Conservation (phyloP, 2,797 vertebrate genomes). For the Cichlasoma orientale region DNA sequence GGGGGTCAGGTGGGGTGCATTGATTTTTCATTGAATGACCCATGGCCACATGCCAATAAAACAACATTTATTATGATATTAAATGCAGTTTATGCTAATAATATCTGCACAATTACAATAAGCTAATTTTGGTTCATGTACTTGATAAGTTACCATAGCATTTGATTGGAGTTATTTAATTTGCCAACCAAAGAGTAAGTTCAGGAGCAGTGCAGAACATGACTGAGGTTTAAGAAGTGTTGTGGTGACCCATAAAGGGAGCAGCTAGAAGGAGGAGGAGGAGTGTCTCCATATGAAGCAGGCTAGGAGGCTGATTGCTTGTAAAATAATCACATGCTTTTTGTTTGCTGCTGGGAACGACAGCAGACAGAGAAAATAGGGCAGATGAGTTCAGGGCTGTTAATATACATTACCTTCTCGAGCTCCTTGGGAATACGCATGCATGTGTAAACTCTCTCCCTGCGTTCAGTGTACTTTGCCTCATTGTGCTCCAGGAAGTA, state of each 20-base stretch:
- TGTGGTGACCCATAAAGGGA: too few relatives aligned
- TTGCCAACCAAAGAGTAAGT: not conserved
- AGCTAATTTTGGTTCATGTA: not conserved
- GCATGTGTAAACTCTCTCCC: constrained; percentile 95
- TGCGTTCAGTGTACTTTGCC: constrained; percentile 94
- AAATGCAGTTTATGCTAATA: not conserved
- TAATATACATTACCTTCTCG: constrained; percentile 87
- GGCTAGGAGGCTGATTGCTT: not conserved
- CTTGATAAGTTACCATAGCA: not conserved
- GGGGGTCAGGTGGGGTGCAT: not conserved
- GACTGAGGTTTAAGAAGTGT: not conserved
- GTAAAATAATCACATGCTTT: not conserved
- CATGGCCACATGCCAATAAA: too few relatives aligned
- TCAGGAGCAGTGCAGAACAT: not conserved
- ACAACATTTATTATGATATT: not conserved
- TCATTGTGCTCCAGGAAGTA: constrained; percentile 99
- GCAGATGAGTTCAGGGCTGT: not conserved
- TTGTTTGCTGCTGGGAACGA: not conserved
- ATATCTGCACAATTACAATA: not conserved
- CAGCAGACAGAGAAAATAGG: not conserved
- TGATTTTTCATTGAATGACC: too few relatives aligned
- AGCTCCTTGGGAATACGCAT: constrained; percentile 96
- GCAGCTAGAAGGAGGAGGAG: not conserved
- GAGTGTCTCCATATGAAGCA: not conserved
- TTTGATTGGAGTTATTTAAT: not conserved